A percentile compares a stretch with the other conserved stretches of the same genome.
These are phyloP conservation scores for Enteromius radiatus DNA, from an alignment of 2,797 vertebrate species.

Conservation along the genomic window DNA sequence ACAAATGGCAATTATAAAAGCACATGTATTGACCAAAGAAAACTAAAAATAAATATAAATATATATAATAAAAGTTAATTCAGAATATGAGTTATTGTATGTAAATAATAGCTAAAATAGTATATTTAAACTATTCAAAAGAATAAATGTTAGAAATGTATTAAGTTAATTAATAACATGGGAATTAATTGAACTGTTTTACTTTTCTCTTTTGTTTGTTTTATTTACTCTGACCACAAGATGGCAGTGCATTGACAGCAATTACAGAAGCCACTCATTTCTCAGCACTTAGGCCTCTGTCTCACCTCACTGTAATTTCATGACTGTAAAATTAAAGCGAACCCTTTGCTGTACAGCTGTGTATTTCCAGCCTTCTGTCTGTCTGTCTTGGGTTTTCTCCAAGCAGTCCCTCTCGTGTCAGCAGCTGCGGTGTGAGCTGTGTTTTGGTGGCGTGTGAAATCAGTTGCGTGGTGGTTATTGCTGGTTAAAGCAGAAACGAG, in stretches of 20 bases:
- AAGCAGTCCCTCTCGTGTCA: slow-evolving; percentile 41
- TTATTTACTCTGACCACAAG: slow-evolving; percentile 58
- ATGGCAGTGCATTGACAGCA: slow-evolving; percentile 69
- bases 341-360: slow-evolving; percentile 66
- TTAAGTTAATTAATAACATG: background rate
- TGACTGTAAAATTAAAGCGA: slow-evolving; percentile 62
- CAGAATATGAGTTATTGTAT: background rate
- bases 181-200: background rate
- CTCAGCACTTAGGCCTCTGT: background rate
- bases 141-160: background rate
- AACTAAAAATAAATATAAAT: background rate
- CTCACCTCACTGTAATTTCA: background rate
- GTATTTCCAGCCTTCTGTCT: slow-evolving; percentile 57
- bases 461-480: slow-evolving; percentile 27
- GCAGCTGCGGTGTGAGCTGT: slow-evolving; percentile 10
- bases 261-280: slow-evolving; percentile 8
- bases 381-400: slow-evolving; percentile 70
- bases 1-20: background rate
- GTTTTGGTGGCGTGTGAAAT: slow-evolving; percentile 41
- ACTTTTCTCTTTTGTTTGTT: background rate
- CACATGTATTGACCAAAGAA: background rate
- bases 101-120: background rate
- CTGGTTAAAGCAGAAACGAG: slow-evolving; percentile 50
- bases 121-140: background rate
- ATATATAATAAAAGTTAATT: background rate